A percentile compares a stretch with the other conserved stretches of the same genome.
Conservation (phyloP, 2,113 vertebrate genomes). For the Rhabdornis inornatus region DNA sequence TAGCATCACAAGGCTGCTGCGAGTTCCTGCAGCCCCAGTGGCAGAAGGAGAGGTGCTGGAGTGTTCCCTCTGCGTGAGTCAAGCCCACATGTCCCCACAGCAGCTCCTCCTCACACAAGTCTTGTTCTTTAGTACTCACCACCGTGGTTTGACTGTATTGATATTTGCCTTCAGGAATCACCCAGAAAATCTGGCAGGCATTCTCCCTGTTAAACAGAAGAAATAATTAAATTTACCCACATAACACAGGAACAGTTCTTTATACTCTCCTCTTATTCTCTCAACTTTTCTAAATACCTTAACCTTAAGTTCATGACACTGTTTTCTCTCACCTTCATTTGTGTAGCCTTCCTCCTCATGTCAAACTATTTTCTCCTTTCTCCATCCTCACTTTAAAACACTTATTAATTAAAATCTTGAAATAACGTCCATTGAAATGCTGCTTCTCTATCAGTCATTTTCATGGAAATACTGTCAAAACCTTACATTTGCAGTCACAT, state of each 20-base stretch:
- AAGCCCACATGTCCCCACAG: rapidly evolving
- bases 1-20: background rate
- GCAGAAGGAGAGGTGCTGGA: background rate
- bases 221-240: background rate
- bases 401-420: background rate
- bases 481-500: background rate
- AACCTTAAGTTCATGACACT: background rate
- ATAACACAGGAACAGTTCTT: background rate
- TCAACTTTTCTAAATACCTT: background rate
- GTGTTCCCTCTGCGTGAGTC: background rate
- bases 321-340: background rate
- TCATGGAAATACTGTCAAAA: background rate
- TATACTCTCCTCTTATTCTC: background rate
- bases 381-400: background rate
- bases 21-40: rapidly evolving
- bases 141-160: background rate
- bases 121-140: background rate
- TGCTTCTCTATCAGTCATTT: background rate
- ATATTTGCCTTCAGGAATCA: background rate
- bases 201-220: background rate
- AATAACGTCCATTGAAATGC: background rate
- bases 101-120: background rate
- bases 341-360: background rate
- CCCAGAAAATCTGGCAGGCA: background rate
- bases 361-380: background rate